phyloP scores from a whole-genome alignment of 2,797 vertebrate species.

The Tiaroga cobitis region DNA sequence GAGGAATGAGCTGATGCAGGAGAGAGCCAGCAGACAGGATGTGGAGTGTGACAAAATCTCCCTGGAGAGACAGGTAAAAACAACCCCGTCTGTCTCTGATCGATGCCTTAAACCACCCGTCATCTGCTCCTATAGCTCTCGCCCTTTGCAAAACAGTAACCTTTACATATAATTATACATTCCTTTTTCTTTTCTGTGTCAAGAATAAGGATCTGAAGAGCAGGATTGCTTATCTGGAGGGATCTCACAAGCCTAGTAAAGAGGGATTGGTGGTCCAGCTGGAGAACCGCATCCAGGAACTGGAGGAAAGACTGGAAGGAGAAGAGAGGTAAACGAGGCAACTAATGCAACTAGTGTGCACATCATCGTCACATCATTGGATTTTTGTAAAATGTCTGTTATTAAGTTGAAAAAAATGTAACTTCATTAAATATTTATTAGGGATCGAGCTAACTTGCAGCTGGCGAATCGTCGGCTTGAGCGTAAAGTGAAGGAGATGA shows the following conservation, averaged over 20 bases:
- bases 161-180: background rate
- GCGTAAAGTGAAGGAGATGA: slow-evolving; percentile 93
- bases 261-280: slow-evolving; percentile 91
- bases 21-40: slow-evolving; percentile 91
- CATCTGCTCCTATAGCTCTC: slow-evolving; percentile 28
- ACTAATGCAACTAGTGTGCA: background rate
- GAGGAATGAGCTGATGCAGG: slow-evolving; percentile 94
- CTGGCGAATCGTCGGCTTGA: slow-evolving; percentile 92
- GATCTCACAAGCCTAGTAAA: slow-evolving; percentile 90
- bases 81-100: slow-evolving; percentile 19
- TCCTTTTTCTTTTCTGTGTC: slow-evolving; percentile 36
- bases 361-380: background rate
- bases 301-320: slow-evolving; percentile 89
- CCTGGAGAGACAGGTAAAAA: slow-evolving; percentile 94
- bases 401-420: background rate
- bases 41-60: slow-evolving; percentile 98
- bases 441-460: slow-evolving; percentile 91
- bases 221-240: slow-evolving; percentile 89
- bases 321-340: slow-evolving; percentile 86
- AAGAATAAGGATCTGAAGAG: slow-evolving; percentile 96
- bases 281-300: slow-evolving; percentile 89
- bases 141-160: slow-evolving; percentile 44
- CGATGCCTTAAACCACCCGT: slow-evolving; percentile 40
- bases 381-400: background rate
- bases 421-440: slow-evolving; percentile 59